Conservation (phyloP, 1,140 invertebrate species). For the Caenorhabditis remanei region DNA sequence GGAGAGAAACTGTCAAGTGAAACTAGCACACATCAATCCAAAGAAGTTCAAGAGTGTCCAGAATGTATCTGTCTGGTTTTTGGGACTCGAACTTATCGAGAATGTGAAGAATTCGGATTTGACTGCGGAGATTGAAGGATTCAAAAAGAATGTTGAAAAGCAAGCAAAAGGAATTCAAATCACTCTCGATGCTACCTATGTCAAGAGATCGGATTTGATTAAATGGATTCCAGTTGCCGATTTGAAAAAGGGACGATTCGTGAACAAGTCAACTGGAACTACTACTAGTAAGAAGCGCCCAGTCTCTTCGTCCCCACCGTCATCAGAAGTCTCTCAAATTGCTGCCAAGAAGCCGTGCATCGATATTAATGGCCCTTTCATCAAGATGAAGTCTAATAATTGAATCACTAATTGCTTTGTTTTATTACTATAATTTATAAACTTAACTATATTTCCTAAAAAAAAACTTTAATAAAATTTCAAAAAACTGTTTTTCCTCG, state of each 20-base stretch:
- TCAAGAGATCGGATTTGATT: not conserved
- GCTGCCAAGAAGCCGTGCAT: too few relatives aligned
- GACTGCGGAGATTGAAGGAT: not conserved
- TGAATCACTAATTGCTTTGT: too few relatives aligned
- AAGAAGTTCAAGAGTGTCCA: slow-evolving; percentile 83
- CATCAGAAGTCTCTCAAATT: too few relatives aligned
- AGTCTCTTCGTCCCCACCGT: too few relatives aligned
- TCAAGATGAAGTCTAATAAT: too few relatives aligned
- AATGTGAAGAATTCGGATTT: slow-evolving; percentile 19
- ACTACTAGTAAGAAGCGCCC: too few relatives aligned
- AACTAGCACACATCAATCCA: slow-evolving; percentile 93
- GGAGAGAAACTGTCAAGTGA: slow-evolving; percentile 92
- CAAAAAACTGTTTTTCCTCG: too few relatives aligned
- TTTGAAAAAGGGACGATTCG: not conserved
- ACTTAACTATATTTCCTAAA: too few relatives aligned
- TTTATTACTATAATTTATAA: too few relatives aligned
- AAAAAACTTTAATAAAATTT: too few relatives aligned
- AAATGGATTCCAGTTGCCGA: not conserved
- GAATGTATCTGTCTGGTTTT: not conserved
- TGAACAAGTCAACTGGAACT: not conserved
- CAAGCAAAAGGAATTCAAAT: not conserved
- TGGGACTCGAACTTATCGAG: not conserved
- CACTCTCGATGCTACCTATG: not conserved
- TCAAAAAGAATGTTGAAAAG: not conserved
- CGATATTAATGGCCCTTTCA: too few relatives aligned